Percentiles rank a stretch among this genome's conserved stretches.
Evolutionary conservation across 2,797 vertebrate species (phyloP).

Genomic region (Sebastiscus albofasciatus): DNA sequence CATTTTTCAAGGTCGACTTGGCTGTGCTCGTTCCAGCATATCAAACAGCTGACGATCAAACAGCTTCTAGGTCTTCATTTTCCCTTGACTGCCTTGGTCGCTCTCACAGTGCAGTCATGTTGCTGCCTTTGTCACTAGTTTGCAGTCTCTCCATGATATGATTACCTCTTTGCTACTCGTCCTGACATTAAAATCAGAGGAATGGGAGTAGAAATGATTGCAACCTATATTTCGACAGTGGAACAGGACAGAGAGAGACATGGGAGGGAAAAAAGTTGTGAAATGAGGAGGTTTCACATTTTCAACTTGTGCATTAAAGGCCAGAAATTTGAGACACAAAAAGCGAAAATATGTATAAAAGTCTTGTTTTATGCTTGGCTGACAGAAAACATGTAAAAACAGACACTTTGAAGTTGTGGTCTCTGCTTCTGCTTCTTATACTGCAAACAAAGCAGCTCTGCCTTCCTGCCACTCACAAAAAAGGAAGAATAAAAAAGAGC

Average conservation of each 20-base stretch:
- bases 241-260: background rate
- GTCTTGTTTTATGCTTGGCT: background rate
- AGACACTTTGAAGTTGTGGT: background rate
- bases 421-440: background rate
- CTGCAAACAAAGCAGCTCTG: background rate
- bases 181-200: background rate
- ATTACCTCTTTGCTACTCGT: background rate
- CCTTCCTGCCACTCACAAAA: background rate
- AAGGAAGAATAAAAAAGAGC: background rate
- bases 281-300: background rate
- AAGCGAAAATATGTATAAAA: background rate
- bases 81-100: background rate
- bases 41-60: slow-evolving; percentile 49
- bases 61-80: slow-evolving; percentile 28
- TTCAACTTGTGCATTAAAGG: background rate
- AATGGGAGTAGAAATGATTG: background rate
- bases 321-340: background rate
- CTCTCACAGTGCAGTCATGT: background rate
- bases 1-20: slow-evolving; percentile 37
- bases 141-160: background rate
- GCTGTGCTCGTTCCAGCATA: slow-evolving; percentile 18
- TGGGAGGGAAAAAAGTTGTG: background rate
- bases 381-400: background rate
- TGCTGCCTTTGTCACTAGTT: background rate
- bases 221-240: background rate